These are phyloP conservation scores for Rhynchophorus ferrugineus DNA, from an alignment of 1,140 invertebrate species.

Conservation along the genomic window DNA sequence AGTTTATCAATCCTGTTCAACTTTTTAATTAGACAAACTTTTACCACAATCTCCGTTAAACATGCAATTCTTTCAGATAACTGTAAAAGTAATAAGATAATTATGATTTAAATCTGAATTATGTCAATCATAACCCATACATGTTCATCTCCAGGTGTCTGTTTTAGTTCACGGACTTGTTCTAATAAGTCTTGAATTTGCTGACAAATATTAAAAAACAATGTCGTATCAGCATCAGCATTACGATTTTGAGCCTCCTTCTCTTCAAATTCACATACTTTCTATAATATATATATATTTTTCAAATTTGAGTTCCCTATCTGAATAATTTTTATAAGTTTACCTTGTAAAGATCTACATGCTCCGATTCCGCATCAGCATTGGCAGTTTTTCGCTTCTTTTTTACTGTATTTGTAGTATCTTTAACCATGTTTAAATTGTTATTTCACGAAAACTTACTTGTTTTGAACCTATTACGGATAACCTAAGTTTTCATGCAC, in stretches of 20 bases:
- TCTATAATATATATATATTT: constrained; percentile 42
- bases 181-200: constrained; percentile 56
- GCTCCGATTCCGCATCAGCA: constrained; percentile 28
- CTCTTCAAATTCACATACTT: constrained; percentile 63
- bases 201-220: constrained; percentile 61
- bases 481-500: too few relatives aligned
- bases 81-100: not conserved
- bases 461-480: too few relatives aligned
- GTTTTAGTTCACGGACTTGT: constrained; percentile 59
- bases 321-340: not conserved
- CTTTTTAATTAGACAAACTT: constrained; percentile 77
- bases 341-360: constrained; percentile 36
- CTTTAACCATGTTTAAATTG: constrained; percentile 35
- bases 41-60: constrained; percentile 61
- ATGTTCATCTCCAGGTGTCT: constrained; percentile 2
- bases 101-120: not conserved
- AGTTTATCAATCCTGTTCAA: constrained; percentile 87
- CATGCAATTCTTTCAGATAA: constrained; percentile 36
- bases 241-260: constrained; percentile 58
- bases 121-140: not conserved
- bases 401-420: constrained; percentile 24
- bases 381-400: constrained; percentile 31
- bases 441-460: too few relatives aligned
- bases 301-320: too few relatives aligned
- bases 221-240: constrained; percentile 56